These are phyloP conservation scores for Octopus sinensis DNA, from an alignment of 1,140 invertebrate genomes.

Conservation along the genomic window DNA sequence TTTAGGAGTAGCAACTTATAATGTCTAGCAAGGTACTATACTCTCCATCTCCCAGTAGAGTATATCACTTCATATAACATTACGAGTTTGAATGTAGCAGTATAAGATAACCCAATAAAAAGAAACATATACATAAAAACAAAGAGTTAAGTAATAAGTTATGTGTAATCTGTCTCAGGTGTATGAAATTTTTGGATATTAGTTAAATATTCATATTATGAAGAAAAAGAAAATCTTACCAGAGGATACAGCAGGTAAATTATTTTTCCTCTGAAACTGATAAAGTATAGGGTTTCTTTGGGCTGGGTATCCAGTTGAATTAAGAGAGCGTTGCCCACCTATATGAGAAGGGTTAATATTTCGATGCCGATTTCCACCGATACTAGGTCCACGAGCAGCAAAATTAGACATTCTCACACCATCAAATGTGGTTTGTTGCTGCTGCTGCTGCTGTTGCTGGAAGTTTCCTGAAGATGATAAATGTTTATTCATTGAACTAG, in stretches of 20 bases:
- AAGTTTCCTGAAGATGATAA: conserved; percentile 16
- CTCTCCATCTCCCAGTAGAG: no score
- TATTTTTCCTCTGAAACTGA: conserved; percentile 8
- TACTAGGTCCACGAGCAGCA: conserved; percentile 7
- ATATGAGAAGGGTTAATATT: neutral
- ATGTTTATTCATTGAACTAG: conserved; percentile 11
- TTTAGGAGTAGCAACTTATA: no score
- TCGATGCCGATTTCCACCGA: neutral
- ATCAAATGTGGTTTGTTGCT: conserved; percentile 23
- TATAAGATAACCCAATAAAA: no score
- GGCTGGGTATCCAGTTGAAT: neutral
- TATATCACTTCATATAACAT: no score
- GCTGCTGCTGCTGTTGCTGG: conserved; percentile 25
- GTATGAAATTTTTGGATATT: no score
- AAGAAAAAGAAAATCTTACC: no score
- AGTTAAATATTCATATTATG: no score
- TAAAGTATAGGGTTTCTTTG: neutral
- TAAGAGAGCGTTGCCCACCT: neutral
- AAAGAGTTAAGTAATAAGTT: no score
- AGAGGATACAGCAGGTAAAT: conserved; percentile 4
- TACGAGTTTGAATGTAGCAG: no score
- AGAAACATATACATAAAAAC: no score
- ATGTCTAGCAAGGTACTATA: no score
- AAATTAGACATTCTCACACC: conserved; percentile 11
- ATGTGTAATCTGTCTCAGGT: no score